Evolutionary conservation across 2,113 vertebrate genomes (phyloP), one percentile per base, ranked within the genome.

Genomic region (Chlamydotis undulata): DNA sequence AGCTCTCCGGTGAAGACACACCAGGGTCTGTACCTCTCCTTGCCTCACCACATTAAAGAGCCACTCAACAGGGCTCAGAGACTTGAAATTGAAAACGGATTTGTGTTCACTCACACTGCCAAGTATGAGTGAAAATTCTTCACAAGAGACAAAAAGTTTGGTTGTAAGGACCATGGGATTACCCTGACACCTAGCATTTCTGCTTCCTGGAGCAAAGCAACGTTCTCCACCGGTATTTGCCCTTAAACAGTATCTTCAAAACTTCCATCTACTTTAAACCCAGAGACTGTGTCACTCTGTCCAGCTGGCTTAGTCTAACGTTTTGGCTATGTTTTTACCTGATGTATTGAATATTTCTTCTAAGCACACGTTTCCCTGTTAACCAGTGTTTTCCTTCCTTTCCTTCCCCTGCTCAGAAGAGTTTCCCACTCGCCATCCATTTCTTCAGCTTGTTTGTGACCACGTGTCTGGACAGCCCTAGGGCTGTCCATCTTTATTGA

Each of bases 351-450:
- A 60, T 39, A 31, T 17, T 41, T 47, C 49, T 41, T 49, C 52
- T 33, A 49, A 74, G 41, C 31, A 21, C 31, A 45, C 14, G 10
- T 53, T 55, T 39, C 64, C 55, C 37, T 25, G 6, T 7, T 23
- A 78, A 59, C 22, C 7, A 6, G 70, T 2, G 6, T 35, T 87
- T 75, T 64, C n/a, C 39, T 64, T 33, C 47, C 41, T 19, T 85
- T 55, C 28, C 12, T 25, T 37, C 19, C 28, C 25, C 25, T 39
- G 28, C 53, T 52, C 1, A 0, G 65, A 19, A 41, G 33, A 43
- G 28, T 64, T 64, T 79, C 19, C 17, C 5, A 1, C n/a, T 43
- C 0, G 1, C 33, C 12, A 68, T 52, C 2, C 0, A 8, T 29
- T 75, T 43, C 37, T 64, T 61, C 0, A 1, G 22, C 14, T 43